phyloP scores from a whole-genome alignment of 2,113 vertebrate genomes.

The Pseudopodoces humilis region DNA sequence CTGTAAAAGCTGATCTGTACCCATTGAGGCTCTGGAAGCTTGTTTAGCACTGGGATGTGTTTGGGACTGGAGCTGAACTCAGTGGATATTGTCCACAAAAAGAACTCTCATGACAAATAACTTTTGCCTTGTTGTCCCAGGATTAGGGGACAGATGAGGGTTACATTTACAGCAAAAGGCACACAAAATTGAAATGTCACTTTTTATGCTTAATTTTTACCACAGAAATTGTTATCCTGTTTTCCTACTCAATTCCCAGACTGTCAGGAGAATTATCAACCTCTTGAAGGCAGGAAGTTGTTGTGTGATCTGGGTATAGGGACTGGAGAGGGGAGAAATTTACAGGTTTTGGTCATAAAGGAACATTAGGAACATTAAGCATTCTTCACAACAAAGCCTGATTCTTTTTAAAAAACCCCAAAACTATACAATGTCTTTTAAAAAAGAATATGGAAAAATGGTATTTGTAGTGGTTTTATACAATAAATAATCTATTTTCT shows the following conservation, averaged over 20 bases:
- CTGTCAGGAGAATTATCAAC: not conserved
- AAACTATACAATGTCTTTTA: not conserved
- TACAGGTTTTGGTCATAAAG: not conserved
- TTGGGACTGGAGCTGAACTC: not conserved
- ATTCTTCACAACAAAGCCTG: not conserved
- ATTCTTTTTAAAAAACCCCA: not conserved
- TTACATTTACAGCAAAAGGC: not conserved
- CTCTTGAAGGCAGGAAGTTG: not conserved
- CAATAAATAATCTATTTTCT: conserved; percentile 72
- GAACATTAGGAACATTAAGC: not conserved
- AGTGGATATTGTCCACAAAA: not conserved
- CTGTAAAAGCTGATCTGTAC: not conserved
- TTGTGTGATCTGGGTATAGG: not conserved
- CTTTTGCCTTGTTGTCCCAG: not conserved
- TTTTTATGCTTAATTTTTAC: not conserved
- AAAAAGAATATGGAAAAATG: conserved; percentile 4
- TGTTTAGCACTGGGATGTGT: not conserved
- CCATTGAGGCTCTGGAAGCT: not conserved
- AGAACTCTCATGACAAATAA: not conserved
- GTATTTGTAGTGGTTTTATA: conserved; percentile 9
- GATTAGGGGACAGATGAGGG: not conserved
- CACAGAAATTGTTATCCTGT: not conserved
- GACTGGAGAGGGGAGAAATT: accelerated
- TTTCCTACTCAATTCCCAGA: not conserved
- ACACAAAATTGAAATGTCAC: not conserved